These are phyloP conservation scores for Leptodactylus fuscus DNA, from an alignment of 2,113 vertebrate genomes.

Conservation along the genomic window DNA sequence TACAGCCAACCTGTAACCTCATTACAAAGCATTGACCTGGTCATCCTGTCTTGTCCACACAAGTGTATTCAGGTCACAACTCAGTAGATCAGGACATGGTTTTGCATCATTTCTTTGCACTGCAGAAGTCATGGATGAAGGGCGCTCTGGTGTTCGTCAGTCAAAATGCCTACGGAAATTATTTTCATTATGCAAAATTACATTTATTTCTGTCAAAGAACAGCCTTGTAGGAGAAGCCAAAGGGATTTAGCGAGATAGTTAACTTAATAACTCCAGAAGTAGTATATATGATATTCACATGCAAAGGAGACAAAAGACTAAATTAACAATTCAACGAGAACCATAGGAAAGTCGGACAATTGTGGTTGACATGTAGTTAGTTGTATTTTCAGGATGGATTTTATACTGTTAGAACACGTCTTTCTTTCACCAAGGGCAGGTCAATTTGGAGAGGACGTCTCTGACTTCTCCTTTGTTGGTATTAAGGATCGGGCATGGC, in stretches of 20 bases:
- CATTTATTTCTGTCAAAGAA: not conserved
- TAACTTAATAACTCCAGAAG: not conserved
- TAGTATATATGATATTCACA: not conserved
- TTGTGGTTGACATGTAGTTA: not conserved
- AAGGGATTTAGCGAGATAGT: not conserved
- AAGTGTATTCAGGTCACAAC: slow-evolving; percentile 4
- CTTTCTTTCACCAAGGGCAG: not conserved
- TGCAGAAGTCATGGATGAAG: not conserved
- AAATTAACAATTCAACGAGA: no score
- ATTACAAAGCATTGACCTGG: not conserved
- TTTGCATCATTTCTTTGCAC: not conserved
- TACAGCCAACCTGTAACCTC: slow-evolving; percentile 20
- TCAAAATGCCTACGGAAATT: not conserved
- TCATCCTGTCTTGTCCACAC: not conserved
- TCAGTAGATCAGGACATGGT: not conserved
- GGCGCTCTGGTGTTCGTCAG: not conserved
- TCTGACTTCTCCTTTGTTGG: no score
- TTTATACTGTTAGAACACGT: not conserved
- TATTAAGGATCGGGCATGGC: no score
- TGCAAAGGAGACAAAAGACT: no score
- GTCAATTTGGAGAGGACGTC: no score
- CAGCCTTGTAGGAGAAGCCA: not conserved
- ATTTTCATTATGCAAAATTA: slow-evolving; percentile 28
- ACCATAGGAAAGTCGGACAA: no score
- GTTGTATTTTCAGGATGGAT: not conserved